Evolutionary conservation across 23 tunicate genomes (phyloP).

Genomic region (Styela clava): DNA sequence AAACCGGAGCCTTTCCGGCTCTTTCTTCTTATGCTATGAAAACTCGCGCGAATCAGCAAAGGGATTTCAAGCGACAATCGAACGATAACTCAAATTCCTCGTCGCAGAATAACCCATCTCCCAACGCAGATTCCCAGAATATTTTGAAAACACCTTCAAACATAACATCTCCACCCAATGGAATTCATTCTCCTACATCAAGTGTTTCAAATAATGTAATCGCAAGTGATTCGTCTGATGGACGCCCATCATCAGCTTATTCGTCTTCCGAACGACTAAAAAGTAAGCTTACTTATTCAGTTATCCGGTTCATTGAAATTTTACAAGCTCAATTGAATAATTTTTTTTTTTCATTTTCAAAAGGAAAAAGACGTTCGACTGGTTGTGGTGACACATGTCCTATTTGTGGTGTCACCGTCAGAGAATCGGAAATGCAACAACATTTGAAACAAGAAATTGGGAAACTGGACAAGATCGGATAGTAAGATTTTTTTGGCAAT

Average conservation of each 20-base stretch:
- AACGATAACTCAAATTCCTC: too few relatives aligned
- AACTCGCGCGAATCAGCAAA: neutral
- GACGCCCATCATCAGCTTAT: neutral
- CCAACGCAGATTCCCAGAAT: too few relatives aligned
- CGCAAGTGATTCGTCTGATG: neutral
- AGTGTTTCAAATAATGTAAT: neutral
- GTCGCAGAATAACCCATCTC: too few relatives aligned
- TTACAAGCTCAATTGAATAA: too few relatives aligned
- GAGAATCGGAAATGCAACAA: slow-evolving; percentile 40
- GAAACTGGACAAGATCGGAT: slow-evolving; percentile 41
- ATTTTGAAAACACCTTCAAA: too few relatives aligned
- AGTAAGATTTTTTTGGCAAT: slow-evolving; percentile 28
- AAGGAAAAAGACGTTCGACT: slow-evolving; percentile 43
- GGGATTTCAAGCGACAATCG: too few relatives aligned
- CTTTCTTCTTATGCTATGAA: neutral
- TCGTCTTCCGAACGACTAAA: neutral
- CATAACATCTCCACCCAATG: neutral
- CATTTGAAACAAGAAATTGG: slow-evolving; percentile 59
- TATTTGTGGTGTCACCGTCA: slow-evolving; percentile 68
- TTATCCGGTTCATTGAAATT: neutral
- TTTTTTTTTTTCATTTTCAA: neutral
- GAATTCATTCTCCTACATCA: neutral
- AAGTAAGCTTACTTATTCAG: neutral
- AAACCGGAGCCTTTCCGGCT: neutral
- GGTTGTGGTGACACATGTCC: slow-evolving; percentile 64